Conservation (phyloP, 1,140 invertebrate genomes). For the Rhagoletis zephyria region DNA sequence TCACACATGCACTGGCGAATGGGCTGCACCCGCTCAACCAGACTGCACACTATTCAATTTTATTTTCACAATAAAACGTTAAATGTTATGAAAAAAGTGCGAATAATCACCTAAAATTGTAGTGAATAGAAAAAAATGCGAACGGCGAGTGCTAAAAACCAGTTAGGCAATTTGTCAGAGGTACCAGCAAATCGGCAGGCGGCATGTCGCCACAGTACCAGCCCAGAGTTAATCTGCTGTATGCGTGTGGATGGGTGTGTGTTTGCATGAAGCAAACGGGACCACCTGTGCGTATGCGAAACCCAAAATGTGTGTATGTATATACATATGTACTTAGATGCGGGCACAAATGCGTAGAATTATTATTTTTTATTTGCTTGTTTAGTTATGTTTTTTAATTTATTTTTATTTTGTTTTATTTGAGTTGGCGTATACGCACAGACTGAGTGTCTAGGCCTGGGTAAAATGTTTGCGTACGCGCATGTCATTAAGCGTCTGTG, state of each 20-base stretch:
- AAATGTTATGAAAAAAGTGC: slow-evolving; percentile 40
- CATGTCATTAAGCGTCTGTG: neutral
- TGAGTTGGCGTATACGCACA: neutral
- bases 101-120: neutral
- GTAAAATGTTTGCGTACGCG: neutral
- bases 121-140: neutral
- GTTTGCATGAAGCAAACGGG: neutral
- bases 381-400: neutral
- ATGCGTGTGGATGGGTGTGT: neutral
- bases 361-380: neutral
- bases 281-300: slow-evolving; percentile 43
- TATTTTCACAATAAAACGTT: slow-evolving; percentile 7
- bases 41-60: neutral
- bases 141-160: slow-evolving; percentile 4
- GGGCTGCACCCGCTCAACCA: slow-evolving; percentile 42
- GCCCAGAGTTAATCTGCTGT: slow-evolving; percentile 1
- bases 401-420: neutral
- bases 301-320: neutral
- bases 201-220: slow-evolving; percentile 16
- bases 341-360: neutral
- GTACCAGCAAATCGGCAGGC: slow-evolving; percentile 21
- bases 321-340: neutral
- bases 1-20: neutral
- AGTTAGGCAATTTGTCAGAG: slow-evolving; percentile 47
- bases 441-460: neutral